Evolutionary conservation across 2,113 vertebrate species (phyloP).

Genomic region (Mus pahari): DNA sequence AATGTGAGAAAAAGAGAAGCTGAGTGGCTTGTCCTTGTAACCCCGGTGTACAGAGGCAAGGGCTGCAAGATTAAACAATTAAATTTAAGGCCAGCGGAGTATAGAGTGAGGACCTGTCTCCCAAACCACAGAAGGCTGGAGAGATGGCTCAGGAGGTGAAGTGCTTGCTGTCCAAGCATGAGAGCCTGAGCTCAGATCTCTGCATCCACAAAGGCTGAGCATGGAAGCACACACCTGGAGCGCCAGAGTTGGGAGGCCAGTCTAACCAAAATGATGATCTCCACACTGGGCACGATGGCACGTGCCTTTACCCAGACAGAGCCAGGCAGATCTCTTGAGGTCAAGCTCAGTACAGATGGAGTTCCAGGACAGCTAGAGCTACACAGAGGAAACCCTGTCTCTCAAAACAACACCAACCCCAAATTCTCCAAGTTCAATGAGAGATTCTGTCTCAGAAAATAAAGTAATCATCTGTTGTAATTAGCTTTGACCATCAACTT

Average conservation of each 20-base stretch:
- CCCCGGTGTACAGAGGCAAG: neutral
- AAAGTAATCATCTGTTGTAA: neutral
- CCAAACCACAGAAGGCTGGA: neutral
- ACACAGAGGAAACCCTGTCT: neutral
- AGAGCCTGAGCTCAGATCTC: too few species aligned
- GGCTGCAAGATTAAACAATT: neutral
- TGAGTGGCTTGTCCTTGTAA: neutral
- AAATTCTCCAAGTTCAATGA: neutral
- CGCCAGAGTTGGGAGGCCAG: neutral
- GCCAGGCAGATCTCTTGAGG: neutral
- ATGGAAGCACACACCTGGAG: neutral
- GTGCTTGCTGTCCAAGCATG: neutral
- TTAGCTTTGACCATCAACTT: neutral
- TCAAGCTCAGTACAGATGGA: neutral
- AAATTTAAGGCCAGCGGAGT: neutral
- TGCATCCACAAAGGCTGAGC: neutral
- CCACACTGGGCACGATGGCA: neutral
- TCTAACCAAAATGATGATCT: neutral
- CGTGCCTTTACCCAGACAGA: neutral
- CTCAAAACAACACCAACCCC: neutral
- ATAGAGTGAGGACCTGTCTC: neutral
- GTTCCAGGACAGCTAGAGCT: neutral
- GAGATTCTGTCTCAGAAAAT: neutral
- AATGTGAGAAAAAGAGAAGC: neutral
- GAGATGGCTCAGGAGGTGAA: neutral